Percentiles rank a stretch among this genome's conserved stretches.
Evolutionary conservation across 2,797 vertebrate genomes (phyloP).

Genomic region (Protonibea diacanthus): DNA sequence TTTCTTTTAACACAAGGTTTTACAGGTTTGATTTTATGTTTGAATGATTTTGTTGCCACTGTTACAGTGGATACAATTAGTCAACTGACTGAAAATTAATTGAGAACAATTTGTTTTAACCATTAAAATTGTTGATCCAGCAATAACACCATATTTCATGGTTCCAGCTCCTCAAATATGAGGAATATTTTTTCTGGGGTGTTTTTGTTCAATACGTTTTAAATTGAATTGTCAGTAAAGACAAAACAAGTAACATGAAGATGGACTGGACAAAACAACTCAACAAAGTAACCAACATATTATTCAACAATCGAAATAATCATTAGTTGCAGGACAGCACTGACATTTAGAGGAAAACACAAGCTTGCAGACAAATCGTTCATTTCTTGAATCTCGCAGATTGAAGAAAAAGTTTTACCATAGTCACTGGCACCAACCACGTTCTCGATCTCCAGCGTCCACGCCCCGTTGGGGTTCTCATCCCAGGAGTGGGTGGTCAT

Average conservation of each 20-base stretch:
- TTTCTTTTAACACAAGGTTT: background rate
- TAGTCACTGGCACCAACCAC: slow-evolving; percentile 84
- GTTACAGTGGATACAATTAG: background rate
- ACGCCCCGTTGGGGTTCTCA: slow-evolving; percentile 91
- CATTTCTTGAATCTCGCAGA: background rate
- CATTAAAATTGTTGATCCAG: background rate
- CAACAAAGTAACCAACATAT: background rate
- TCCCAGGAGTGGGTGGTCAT: slow-evolving; percentile 99
- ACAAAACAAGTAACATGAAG: background rate
- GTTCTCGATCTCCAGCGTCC: slow-evolving; percentile 97
- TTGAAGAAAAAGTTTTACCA: slow-evolving; percentile 71
- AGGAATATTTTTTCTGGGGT: too few relatives aligned
- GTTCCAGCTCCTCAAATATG: background rate
- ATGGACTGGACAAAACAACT: background rate
- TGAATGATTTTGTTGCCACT: background rate
- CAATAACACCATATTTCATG: background rate
- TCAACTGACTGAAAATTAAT: background rate
- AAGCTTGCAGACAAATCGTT: background rate
- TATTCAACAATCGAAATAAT: background rate
- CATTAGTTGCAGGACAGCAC: background rate
- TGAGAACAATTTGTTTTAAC: background rate
- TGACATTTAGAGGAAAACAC: background rate
- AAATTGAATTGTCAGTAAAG: background rate
- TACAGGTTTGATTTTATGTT: background rate
- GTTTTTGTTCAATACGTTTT: background rate